Base-by-base conservation (phyloP, 2,797 vertebrate species). In the Sylvia borin region DNA sequence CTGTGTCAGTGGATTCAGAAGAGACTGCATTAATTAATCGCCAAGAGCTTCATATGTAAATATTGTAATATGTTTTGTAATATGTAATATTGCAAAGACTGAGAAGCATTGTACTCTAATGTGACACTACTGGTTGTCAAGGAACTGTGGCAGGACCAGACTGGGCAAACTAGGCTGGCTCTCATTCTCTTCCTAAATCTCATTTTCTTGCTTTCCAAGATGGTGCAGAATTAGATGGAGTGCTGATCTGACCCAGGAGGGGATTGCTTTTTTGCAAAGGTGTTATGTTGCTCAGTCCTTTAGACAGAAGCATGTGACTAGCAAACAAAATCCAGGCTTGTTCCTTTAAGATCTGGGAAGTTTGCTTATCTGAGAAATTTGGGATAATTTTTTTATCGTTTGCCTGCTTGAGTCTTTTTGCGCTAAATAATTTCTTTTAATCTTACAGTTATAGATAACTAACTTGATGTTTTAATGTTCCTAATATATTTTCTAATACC, bases 371-470 rank as follows among this genome's bases (percentile, higher is more conserved):
- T 79, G 60, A 77, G 72, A 93, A 93, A 7, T 10, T 61, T 27
- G 90, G 61, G 85, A 64, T 93, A 65, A 17, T 77, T 54, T 95
- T 55, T 95, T 97, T 85, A 79, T 94, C 21, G 25, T 92, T 88
- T 76, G 22, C 43, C 62, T 97, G 31, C 80, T 92, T 95, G 36
- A 55, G 51, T 73, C 60, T 90, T 96, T 93, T 85, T 95, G 79
- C 67, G 79, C 34, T 81, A 95, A 93, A 64, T 88, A 95, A 75
- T 93, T 95, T 93, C 11, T 71, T 97, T 80, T 92, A 81, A 93
- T 95, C 54, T 89, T 83, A 67, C 68, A 81, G 62, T 87, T 85
- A 76, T 43, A 97, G 85, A 84, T 88, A 97, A 97, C 97, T 97
- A 97, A 75, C 61, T 87, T 75, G 16, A 42, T 86, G 93, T 92